Percentiles rank a stretch among this genome's conserved stretches.
phyloP scores from a whole-genome alignment of 2,113 vertebrate species.

The Apodemus speciosus region DNA sequence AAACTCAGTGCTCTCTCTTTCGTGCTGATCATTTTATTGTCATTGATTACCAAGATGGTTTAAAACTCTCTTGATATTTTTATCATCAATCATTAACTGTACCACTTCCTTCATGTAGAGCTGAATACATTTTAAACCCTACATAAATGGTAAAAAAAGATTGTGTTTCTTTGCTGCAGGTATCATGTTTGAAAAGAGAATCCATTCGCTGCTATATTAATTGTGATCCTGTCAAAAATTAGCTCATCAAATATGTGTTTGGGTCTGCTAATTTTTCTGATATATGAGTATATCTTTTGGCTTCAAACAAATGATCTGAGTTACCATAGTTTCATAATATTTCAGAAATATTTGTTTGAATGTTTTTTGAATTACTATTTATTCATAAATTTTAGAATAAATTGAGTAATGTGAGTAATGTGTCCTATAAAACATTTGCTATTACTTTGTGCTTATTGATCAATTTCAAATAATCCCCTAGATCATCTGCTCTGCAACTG shows the following conservation, averaged over 20 bases:
- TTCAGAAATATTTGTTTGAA: background rate
- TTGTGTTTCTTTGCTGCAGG: background rate
- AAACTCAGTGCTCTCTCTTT: background rate
- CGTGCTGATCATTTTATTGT: background rate
- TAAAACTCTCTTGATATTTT: background rate
- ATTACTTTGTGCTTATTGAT: background rate
- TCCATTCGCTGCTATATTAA: background rate
- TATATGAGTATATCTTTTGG: background rate
- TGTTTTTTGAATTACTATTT: background rate
- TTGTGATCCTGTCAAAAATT: background rate
- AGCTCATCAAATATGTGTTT: background rate
- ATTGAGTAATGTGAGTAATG: background rate
- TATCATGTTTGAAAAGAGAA: too few species aligned
- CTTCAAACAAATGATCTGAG: background rate
- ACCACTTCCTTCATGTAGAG: background rate
- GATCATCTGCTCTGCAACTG: background rate
- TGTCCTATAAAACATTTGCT: background rate
- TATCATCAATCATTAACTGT: too few species aligned
- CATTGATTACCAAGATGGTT: background rate
- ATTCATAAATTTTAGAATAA: background rate
- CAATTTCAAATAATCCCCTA: background rate
- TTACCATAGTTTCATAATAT: background rate
- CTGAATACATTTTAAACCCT: background rate
- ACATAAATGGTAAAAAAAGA: background rate
- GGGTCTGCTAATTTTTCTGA: background rate